A percentile compares a stretch with the other conserved stretches of the same genome.
These are phyloP conservation scores for Stegastes partitus DNA, from an alignment of 2,113 vertebrate genomes.

Conservation along the genomic window DNA sequence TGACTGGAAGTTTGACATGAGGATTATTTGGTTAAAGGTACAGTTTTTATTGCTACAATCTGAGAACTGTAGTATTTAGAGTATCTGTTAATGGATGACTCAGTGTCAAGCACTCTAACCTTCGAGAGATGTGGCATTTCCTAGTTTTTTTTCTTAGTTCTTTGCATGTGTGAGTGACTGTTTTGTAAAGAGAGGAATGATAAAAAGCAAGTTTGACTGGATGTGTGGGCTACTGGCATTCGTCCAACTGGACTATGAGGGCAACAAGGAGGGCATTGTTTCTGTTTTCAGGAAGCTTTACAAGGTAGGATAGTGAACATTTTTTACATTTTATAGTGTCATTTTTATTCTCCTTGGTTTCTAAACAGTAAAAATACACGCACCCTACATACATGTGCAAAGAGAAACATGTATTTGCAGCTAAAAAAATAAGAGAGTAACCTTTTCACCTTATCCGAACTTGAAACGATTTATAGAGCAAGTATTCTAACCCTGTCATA, in stretches of 20 bases:
- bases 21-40: neutral
- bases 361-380: no score
- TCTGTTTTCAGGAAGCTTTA: neutral
- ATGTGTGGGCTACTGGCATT: neutral
- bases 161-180: neutral
- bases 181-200: slow-evolving; percentile 3
- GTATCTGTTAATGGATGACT: neutral
- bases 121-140: neutral
- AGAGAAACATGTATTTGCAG: no score
- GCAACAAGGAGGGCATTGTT: neutral
- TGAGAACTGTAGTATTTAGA: neutral
- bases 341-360: no score
- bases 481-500: no score
- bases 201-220: slow-evolving; percentile 24
- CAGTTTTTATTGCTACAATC: neutral
- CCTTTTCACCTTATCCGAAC: no score
- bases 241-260: neutral
- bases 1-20: neutral
- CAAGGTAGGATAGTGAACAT: no score
- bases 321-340: no score
- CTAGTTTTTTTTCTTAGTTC: neutral
- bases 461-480: no score
- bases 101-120: neutral
- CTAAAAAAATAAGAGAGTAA: no score
- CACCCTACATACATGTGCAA: no score